phyloP scores from a whole-genome alignment of 2,113 vertebrate species.

The Aspiorhynchus laticeps region DNA sequence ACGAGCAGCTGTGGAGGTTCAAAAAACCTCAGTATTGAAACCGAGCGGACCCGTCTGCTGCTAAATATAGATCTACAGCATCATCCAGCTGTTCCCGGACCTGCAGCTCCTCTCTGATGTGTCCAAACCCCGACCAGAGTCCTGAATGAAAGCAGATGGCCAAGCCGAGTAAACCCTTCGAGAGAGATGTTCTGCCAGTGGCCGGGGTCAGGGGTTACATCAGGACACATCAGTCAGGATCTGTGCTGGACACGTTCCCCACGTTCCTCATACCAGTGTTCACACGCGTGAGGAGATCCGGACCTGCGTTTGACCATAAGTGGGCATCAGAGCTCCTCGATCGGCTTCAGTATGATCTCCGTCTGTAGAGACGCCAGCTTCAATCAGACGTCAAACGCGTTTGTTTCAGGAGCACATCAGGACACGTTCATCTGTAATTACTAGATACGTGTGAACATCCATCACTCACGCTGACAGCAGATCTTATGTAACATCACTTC shows the following conservation, averaged over 20 bases:
- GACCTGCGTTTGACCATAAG: background rate
- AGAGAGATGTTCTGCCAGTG: background rate
- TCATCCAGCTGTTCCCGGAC: conserved; percentile 1
- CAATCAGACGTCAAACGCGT: background rate
- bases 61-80: background rate
- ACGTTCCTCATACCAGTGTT: background rate
- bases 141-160: background rate
- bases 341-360: background rate
- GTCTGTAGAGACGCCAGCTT: background rate
- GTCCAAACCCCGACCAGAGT: background rate
- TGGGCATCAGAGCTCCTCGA: background rate
- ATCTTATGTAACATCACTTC: background rate
- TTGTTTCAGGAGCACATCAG: background rate
- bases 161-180: background rate
- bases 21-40: background rate
- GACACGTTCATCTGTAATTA: background rate
- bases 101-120: background rate
- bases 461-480: background rate
- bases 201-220: background rate
- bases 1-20: background rate
- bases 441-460: background rate
- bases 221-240: background rate
- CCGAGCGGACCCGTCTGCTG: background rate
- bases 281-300: background rate
- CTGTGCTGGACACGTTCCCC: background rate